Base-by-base conservation (phyloP, 1,140 invertebrate genomes). In the Aleiodes sp. region DNA sequence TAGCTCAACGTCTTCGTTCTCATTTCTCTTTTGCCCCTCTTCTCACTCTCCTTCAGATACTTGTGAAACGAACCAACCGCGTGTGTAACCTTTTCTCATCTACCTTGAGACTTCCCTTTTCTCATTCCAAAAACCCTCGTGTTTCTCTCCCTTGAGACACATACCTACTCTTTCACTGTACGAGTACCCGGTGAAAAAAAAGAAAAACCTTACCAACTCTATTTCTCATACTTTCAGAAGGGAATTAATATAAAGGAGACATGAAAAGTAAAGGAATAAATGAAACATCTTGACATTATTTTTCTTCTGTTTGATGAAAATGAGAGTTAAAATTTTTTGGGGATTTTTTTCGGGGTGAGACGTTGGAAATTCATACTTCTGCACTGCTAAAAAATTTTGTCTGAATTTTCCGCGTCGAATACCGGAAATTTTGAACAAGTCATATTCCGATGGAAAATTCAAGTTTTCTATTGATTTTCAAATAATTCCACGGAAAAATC, bases 1-100 rank as follows among this genome's bases (percentile, higher is more conserved):
- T 65, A 65, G 70, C 74, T 65, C 71, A 59, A 73, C 43, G 9
- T 37, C 63, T 39, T 21, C 70, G 64, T 70, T 65, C 37, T 35
- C 29, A 70, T 64, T 61, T n/a, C 29, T 29, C 21, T 61, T 29
- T 24, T 26, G 16, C 16, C 28, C 35, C 24, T 64, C 43, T 37
- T 62, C 24, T 37, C 37, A 7, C 3, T 14, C 41, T 24, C 62
- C n/a, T 39, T 39, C 10, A 12, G 37, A 70, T 26, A 21, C 26
- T 52, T 28, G 56, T 31, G 68, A 61, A 65, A 67, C 60, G 69
- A 75, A 61, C 70, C 79, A 84, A 82, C 82, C 81, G 79, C 81
- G 82, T 82, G 82, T 82, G 79, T 82, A 83, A 82, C 78, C 70
- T 39, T 82, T 71, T n/a, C n/a, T 74, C 76, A 73, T 73, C 72